Base-by-base conservation (phyloP, 1,140 invertebrate species). In the Leptinotarsa texana region DNA sequence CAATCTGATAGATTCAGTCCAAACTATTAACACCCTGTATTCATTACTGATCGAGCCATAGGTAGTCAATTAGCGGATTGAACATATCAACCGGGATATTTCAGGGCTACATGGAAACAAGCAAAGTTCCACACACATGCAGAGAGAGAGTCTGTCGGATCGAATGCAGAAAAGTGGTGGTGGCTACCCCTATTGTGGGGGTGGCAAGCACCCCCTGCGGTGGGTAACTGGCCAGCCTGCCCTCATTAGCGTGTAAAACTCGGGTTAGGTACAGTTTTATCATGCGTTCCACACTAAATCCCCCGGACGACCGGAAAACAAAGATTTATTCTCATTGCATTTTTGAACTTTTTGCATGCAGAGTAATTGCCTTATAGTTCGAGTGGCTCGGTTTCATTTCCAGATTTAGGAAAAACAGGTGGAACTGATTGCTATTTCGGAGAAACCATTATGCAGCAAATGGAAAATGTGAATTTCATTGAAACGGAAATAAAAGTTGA, bases 231-330 rank as follows among this genome's bases (percentile, higher is more conserved):
- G 83, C 84, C 84, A 83, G 84, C 76, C 80, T 78, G 82, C 81
- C 82, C 84, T 84, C 84, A 85, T 85, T 85, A 84, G 83, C 83
- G 84, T 84, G 84, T 83, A 84, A 84, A 84, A 85, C 81, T 83
- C 83, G 80, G 82, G 82, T 82, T 83, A 79, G 81, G 83, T 83
- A 84, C 83, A 84, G 83, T 84, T 84, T 82, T 82, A 83, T 82
- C 82, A 82, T 83, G 81, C 79, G 82, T 83, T 80, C 78, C 76
- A 75, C 77, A 78, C 76, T 76, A 77, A 79, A 79, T 77, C 78
- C 78, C 72, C 74, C 66, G 72, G 69, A 72, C 61, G 51, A 62
- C 69, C 69, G 69, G 57, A 72, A 72, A 72, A 72, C 51, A 72
- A 72, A 72, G 61, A 72, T 72, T 72, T 72, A 72, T 72, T 24